Evolutionary conservation across 37 sponge, comb jelly and placozoan species (phyloP).

Genomic region (Bolinopsis microptera): DNA sequence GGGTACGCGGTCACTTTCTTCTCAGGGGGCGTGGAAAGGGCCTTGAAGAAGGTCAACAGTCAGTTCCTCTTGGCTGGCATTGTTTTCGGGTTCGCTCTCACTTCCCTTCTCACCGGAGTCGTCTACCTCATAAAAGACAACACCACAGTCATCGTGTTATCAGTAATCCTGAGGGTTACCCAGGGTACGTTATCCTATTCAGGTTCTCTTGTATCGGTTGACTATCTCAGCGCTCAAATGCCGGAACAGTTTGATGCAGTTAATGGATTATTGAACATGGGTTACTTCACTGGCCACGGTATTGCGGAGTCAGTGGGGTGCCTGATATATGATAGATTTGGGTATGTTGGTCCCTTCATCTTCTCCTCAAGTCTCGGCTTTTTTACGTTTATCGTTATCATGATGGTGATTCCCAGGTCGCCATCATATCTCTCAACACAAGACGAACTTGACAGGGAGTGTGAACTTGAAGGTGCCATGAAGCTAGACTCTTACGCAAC

Average conservation of each 20-base stretch:
- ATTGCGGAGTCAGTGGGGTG: conserved; percentile 5
- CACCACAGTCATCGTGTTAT: neutral
- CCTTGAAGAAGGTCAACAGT: conserved; percentile 6
- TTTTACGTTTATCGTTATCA: neutral
- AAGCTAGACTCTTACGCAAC: neutral
- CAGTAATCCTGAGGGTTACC: neutral
- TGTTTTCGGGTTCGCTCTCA: neutral
- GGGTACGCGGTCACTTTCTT: neutral
- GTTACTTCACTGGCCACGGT: neutral
- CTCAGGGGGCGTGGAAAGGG: neutral
- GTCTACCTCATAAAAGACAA: conserved; percentile 2
- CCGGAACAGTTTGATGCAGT: neutral
- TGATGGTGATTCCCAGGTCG: neutral
- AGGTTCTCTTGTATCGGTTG: neutral
- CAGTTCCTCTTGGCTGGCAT: neutral
- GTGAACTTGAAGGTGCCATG: neutral
- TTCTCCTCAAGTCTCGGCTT: neutral
- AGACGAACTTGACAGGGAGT: neutral
- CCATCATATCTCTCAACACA: neutral
- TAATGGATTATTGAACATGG: neutral
- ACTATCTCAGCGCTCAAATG: conserved; percentile 12
- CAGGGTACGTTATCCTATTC: neutral
- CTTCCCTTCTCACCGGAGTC: neutral
- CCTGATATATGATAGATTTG: neutral
- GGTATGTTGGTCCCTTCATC: neutral